Conservation (phyloP, 2,797 vertebrate species). For the Eospalax fontanierii region DNA sequence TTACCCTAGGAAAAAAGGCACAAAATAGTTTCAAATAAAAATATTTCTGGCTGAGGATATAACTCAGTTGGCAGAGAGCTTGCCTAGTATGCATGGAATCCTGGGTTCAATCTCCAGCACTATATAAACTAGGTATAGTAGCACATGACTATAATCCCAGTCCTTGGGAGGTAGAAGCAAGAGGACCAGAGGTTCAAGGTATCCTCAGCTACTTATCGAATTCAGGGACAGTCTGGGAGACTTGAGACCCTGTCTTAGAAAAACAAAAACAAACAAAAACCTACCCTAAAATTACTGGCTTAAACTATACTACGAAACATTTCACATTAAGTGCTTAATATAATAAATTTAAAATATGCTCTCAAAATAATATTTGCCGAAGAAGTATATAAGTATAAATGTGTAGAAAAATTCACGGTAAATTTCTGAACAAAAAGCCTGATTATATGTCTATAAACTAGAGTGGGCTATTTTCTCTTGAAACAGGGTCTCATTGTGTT, state of each 20-base stretch:
- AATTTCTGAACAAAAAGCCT: constrained; percentile 25
- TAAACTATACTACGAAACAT: constrained; percentile 65
- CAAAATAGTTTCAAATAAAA: constrained; percentile 67
- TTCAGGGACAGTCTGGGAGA: neutral
- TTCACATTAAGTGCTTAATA: constrained; percentile 14
- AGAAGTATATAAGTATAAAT: constrained; percentile 3
- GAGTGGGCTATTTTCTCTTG: neutral
- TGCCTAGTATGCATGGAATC: neutral
- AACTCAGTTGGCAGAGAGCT: neutral
- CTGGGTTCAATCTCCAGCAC: neutral
- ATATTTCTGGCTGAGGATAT: constrained; percentile 6
- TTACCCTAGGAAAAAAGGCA: constrained; percentile 59
- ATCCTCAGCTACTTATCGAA: neutral
- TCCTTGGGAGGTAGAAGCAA: neutral
- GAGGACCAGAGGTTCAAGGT: neutral
- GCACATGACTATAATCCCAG: neutral
- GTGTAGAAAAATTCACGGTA: constrained; percentile 8
- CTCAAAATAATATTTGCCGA: neutral
- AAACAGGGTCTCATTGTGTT: neutral
- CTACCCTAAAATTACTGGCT: constrained; percentile 37
- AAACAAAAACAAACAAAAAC: neutral
- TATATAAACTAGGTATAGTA: neutral
- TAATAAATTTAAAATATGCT: constrained; percentile 61
- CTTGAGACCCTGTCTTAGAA: neutral
- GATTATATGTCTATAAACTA: neutral